Percentiles rank a stretch among this genome's conserved stretches.
Evolutionary conservation across 92 coral and sea anemone species (phyloP).

Genomic region (Umimayanthus kanabou): DNA sequence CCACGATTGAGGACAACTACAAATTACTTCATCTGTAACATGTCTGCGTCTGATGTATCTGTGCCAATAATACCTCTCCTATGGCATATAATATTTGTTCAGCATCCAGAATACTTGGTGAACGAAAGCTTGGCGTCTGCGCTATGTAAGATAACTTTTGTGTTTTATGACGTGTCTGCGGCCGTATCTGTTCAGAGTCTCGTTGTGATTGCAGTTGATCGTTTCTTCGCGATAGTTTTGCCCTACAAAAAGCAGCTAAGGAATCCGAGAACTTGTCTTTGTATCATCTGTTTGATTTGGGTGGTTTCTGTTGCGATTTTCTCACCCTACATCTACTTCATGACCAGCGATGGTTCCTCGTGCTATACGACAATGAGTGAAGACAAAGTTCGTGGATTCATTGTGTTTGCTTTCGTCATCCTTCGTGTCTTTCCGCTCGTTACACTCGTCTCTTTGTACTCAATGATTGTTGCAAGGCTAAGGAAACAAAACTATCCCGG

Average conservation of each 20-base stretch:
- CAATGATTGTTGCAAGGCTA: neutral
- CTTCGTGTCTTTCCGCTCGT: slow-evolving; percentile 16
- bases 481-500: neutral
- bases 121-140: neutral
- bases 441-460: neutral
- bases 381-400: neutral
- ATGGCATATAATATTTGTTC: slow-evolving; percentile 24
- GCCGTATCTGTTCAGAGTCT: slow-evolving; percentile 32
- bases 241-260: slow-evolving; percentile 3
- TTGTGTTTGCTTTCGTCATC: neutral
- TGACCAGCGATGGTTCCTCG: neutral
- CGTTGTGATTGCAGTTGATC: slow-evolving; percentile 30
- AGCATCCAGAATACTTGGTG: neutral
- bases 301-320: neutral
- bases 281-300: slow-evolving; percentile 20
- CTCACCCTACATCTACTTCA: neutral
- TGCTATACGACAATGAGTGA: slow-evolving; percentile 18
- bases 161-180: slow-evolving; percentile 22
- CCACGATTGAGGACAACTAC: slow-evolving; percentile 9
- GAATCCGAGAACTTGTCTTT: slow-evolving; percentile 4
- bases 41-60: slow-evolving; percentile 8
- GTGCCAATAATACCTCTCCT: slow-evolving; percentile 1
- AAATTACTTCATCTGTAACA: slow-evolving; percentile 24
- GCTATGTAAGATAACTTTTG: slow-evolving; percentile 15
- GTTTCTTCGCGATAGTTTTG: slow-evolving; percentile 18